These are phyloP conservation scores for Acronicta leporina DNA, from an alignment of 2,888 invertebrate species.

Conservation along the genomic window DNA sequence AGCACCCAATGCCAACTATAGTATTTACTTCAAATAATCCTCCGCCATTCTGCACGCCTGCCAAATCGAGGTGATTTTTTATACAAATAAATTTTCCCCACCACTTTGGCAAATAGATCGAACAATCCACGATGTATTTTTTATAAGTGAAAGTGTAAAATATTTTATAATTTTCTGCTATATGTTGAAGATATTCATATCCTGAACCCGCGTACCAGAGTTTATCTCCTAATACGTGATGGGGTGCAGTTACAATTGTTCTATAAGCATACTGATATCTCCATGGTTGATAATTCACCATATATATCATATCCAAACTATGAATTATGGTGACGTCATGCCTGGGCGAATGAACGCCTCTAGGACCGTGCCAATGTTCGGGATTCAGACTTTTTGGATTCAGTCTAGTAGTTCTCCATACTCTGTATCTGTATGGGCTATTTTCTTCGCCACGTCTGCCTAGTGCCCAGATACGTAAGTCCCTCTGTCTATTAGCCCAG, in stretches of 20 bases:
- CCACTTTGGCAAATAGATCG: constrained; percentile 69
- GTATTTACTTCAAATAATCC: constrained; percentile 45
- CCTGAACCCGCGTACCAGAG: constrained; percentile 67
- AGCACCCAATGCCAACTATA: constrained; percentile 67
- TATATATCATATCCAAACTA: constrained; percentile 65
- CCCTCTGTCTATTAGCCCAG: constrained; percentile 57
- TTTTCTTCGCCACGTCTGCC: constrained; percentile 59
- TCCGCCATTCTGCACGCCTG: constrained; percentile 71
- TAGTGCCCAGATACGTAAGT: constrained; percentile 70
- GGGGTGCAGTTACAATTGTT: constrained; percentile 29
- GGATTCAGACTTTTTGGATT: constrained; percentile 67
- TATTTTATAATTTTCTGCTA: constrained; percentile 72
- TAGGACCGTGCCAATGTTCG: constrained; percentile 74
- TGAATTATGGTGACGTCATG: constrained; percentile 69
- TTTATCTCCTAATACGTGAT: rapidly evolving
- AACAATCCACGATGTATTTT: constrained; percentile 62
- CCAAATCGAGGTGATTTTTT: constrained; percentile 46
- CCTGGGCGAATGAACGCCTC: constrained; percentile 66
- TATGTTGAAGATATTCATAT: constrained; percentile 61
- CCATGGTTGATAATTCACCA: constrained; percentile 30
- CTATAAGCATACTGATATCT: constrained; percentile 58
- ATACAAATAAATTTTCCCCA: constrained; percentile 78
- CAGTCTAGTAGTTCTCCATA: constrained; percentile 64
- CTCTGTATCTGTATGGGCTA: constrained; percentile 71
- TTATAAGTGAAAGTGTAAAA: constrained; percentile 31